Percentiles rank a stretch among this genome's conserved stretches.
Conservation (phyloP, 2,797 vertebrate genomes). For the Cyclura pinguis region DNA sequence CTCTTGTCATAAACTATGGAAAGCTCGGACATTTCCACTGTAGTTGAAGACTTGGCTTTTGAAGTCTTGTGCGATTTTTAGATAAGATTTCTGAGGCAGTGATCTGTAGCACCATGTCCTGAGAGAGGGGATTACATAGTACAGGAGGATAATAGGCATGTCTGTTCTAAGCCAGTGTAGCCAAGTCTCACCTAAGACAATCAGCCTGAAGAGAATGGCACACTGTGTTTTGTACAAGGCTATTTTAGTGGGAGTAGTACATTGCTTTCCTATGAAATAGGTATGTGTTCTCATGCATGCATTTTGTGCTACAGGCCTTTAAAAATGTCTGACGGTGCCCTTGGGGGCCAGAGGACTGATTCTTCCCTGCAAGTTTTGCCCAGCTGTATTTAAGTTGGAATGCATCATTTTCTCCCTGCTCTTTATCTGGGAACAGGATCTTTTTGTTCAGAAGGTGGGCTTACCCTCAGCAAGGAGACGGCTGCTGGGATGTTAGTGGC, state of each 20-base stretch:
- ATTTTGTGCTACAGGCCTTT: background rate
- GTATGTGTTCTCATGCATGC: background rate
- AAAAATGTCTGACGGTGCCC: background rate
- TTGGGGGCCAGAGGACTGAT: background rate
- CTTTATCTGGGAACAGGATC: constrained; percentile 50
- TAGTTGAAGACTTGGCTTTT: background rate
- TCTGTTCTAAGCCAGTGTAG: background rate
- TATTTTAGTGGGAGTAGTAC: background rate
- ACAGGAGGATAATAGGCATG: background rate
- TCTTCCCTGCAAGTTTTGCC: constrained; percentile 5
- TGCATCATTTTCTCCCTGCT: constrained; percentile 9
- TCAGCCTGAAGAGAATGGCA: background rate
- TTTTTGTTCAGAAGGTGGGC: constrained; percentile 57
- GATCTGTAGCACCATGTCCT: background rate
- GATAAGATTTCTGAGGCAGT: background rate
- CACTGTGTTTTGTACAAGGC: background rate
- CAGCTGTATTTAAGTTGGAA: constrained; percentile 16
- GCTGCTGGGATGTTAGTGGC: constrained; percentile 50
- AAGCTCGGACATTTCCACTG: background rate
- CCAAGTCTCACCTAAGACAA: background rate
- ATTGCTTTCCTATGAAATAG: background rate
- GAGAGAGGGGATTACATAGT: too few relatives aligned
- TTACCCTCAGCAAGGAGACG: constrained; percentile 59
- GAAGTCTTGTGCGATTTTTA: background rate
- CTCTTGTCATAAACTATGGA: background rate